Percentiles rank a stretch among this genome's conserved stretches.
phyloP scores from a whole-genome alignment of 2,888 invertebrate species.

The Ornithoptera priamus region DNA sequence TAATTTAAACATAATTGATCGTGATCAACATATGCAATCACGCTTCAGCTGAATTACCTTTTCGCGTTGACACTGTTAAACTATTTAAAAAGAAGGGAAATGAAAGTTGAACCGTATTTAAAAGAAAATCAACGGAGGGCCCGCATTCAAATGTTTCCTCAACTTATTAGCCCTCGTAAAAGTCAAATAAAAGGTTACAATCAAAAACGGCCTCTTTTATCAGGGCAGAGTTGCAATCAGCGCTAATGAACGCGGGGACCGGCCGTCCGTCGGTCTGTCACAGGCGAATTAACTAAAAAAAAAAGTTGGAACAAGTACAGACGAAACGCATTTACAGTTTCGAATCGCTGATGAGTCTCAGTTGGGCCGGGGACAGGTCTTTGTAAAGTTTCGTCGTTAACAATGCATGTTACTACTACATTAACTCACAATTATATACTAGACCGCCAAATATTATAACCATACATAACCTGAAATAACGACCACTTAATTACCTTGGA shows the following conservation, averaged over 20 bases:
- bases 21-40: no score
- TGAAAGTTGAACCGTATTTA: constrained; percentile 1
- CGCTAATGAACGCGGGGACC: constrained; percentile 53
- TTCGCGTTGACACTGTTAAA: background rate
- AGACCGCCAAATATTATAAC: background rate
- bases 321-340: constrained; percentile 38
- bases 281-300: constrained; percentile 47
- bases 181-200: constrained; percentile 31
- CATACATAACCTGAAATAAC: background rate
- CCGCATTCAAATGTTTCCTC: constrained; percentile 22
- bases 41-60: no score
- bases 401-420: constrained; percentile 10
- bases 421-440: constrained; percentile 1
- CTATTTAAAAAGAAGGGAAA: background rate
- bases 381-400: constrained; percentile 24
- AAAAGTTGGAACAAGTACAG: constrained; percentile 38
- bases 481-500: background rate
- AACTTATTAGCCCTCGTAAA: constrained; percentile 29
- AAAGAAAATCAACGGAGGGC: constrained; percentile 15
- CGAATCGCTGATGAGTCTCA: constrained; percentile 36
- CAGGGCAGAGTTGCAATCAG: constrained; percentile 53
- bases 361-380: constrained; percentile 12
- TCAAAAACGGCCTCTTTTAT: constrained; percentile 33
- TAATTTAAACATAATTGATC: no score
- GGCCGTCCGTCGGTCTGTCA: constrained; percentile 44